Evolutionary conservation across 2,888 invertebrate genomes (phyloP), one percentile per base, ranked within the genome.

Genomic region (Gnatocerus cornutus): DNA sequence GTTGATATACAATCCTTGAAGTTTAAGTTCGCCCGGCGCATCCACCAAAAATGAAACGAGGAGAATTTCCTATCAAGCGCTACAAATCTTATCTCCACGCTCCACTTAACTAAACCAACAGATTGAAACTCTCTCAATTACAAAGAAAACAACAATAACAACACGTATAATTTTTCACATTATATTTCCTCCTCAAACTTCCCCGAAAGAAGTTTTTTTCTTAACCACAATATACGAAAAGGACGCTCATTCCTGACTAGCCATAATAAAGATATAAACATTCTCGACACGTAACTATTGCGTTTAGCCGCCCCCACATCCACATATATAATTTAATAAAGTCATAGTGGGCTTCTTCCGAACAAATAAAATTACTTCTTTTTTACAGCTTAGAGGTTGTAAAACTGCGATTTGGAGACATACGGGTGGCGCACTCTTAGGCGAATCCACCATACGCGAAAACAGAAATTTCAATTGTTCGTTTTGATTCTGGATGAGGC

Each of bases 281-380:
- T 55, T 64, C 64, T 21, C 53, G 13, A 64, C 64, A 64, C 64
- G 64, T 64, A 63, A 63, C 62, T 63, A 52, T 63, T 63, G 62
- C 62, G 59, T 59, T 59, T 59, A 59, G 59, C 45, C 58, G 58
- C 46, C 16, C 21, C 46, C 46, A 52, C 50, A 12, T 39, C 62
- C 62, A 63, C 52, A 43, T 41, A 52, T 50, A 50, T 63, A 63
- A 63, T 63, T 63, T 63, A 63, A 63, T 63, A 63, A 63, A 50
- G 52, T 63, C 50, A 16, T 37, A 45, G 30, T n/a, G 33, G 14
- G 29, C 12, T 30, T 55, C 21, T 16, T 33, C n/a, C 39, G 14
- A 53, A 53, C 33, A 37, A 30, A 53, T 37, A 53, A 30, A 41
- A 30, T 12, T 53, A 8, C 14, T 14, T 9, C 16, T 56, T 43